Base-by-base conservation (phyloP, 2,888 invertebrate genomes). In the Neelides folsomi region DNA sequence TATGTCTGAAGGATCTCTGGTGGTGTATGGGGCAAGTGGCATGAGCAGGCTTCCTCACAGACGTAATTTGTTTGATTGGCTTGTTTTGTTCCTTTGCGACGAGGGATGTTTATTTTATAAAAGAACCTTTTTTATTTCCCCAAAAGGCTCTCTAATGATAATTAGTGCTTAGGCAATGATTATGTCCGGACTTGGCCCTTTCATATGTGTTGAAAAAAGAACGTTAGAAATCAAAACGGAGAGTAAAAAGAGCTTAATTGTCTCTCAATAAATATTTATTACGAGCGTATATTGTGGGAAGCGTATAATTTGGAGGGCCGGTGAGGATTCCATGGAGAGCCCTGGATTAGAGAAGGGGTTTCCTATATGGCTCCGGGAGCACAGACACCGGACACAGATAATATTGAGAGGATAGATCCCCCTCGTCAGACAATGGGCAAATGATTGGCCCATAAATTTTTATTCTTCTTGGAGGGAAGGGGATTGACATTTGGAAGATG, bases 251-350 rank as follows among this genome's bases (percentile, higher is more conserved):
- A 54, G 60, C 60, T 62, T 64, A 64, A 64, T 64, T 62, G 64
- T 64, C 62, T 58, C 60, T 52, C 64, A 64, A 64, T 64, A 64
- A 64, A 64, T 64, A 64, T 64, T 64, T 64, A 64, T 64, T 59
- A 58, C 62, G 58, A 56, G 55, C 56, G 57, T 62, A 56, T 60
- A 59, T 58, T 59, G 53, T 52, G 39, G 54, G 48, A 52, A 61
- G 51, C 51, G 50, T 57, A 55, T 55, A 37, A 18, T 13, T n/a
- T 20, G 15, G 35, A 35, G 35, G 27, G 35, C n/a, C 34, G 13
- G 45, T 15, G 34, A 4, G 6, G 34, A n/a, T 18, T 19, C 19
- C 10, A n/a, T 9, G 10, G 41, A 41, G 13, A 10, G 15, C 12
- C n/a, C 19, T 18, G 19, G 19, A 44, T 13, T 13, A 15, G 18